phyloP scores from a whole-genome alignment of 2,888 invertebrate genomes.

The Branchinecta sandiegonensis region DNA sequence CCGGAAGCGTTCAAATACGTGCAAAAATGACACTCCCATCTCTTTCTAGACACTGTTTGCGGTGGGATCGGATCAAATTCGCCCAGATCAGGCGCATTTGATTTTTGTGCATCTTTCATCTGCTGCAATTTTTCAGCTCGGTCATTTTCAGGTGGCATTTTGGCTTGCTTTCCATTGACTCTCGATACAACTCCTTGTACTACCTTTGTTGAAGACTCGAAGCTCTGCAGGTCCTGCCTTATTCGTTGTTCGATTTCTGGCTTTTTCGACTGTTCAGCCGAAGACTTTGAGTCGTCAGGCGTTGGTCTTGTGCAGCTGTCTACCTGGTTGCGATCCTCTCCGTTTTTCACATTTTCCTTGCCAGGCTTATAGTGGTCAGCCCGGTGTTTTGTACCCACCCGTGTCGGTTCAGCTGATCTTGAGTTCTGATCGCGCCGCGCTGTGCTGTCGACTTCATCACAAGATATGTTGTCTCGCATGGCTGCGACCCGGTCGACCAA shows the following conservation, averaged over 20 bases:
- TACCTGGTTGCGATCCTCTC: too few species aligned
- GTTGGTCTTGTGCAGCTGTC: background rate
- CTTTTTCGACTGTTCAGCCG: too few species aligned
- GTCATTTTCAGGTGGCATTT: background rate
- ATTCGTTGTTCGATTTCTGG: conserved; percentile 9
- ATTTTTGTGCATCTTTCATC: background rate
- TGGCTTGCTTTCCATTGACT: too few species aligned
- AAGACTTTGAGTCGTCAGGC: background rate
- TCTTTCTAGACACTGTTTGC: background rate
- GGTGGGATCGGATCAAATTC: conserved; percentile 7
- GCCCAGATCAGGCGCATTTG: background rate
- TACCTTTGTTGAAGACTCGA: background rate
- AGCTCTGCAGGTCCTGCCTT: background rate
- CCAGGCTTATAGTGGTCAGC: background rate
- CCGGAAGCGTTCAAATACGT: conserved; percentile 48
- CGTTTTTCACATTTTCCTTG: too few species aligned
- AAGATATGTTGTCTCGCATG: background rate
- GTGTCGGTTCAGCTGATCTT: conserved; percentile 9
- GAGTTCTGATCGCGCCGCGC: conserved; percentile 18
- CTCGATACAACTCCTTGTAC: too few species aligned
- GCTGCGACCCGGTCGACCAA: conserved; percentile 29
- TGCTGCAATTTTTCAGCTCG: conserved; percentile 17
- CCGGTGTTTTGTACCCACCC: background rate
- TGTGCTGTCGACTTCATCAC: background rate
- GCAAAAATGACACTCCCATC: conserved; percentile 55